Base-by-base conservation (phyloP, 2,797 vertebrate genomes). In the Amphiprion clarkii region DNA sequence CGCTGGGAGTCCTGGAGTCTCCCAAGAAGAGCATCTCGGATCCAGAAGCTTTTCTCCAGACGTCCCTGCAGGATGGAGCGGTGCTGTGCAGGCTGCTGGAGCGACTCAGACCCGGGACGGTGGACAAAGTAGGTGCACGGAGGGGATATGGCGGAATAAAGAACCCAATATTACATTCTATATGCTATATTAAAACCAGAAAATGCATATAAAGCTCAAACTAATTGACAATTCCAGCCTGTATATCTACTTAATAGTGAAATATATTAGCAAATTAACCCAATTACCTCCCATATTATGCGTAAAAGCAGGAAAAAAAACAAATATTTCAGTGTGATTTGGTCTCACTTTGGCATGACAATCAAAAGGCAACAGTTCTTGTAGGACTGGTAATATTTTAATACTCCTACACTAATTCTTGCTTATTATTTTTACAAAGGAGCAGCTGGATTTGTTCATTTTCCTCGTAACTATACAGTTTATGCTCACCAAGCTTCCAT, bases 21-120 rank as follows among this genome's bases (percentile, higher is more conserved):
- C 97, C 97, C 82, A 98, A 98, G 94, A 99, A 98, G 75, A 97
- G 94, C 86, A 95, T 99, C 84, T 96, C 96, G 53, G 97, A 99
- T 84, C 97, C 97, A 2, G 97, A 97, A 90, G 96, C 95, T 82
- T 99, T 98, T 71, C 90, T 96, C 54, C 96, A 95, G 89, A 74
- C 94, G 66, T 96, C 97, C 0, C 94, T 99, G 72, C 96, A 95
- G 91, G 97, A 99, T 88, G 97, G 97, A 84, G 96, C 95, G 84
- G 97, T 97, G 76, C 95, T 98, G 56, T 98, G 97, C 94, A 87
- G 94, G 83, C 95, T 99, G 89, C 94, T 99, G 94, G 97, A 98
- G 83, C 94, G 97, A 63, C 94, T 99, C 88, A 92, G 96, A 73
- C 96, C 97, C 57, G 96, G 97, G 84, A 95, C 95, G 71, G 94